A percentile compares a stretch with the other conserved stretches of the same genome.
Evolutionary conservation across 2,888 invertebrate species (phyloP).

Genomic region (Bombylius major): DNA sequence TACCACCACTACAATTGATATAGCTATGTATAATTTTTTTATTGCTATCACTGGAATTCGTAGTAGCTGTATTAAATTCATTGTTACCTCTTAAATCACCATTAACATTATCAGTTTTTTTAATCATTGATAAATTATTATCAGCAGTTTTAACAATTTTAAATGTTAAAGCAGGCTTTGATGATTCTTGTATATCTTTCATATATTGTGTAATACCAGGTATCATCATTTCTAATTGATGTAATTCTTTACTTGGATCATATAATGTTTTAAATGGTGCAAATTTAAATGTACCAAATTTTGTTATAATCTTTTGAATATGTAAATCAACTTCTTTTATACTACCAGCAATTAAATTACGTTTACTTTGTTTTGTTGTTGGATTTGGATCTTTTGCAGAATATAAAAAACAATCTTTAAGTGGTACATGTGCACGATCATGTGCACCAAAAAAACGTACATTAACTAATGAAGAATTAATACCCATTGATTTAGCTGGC

Average conservation of each 20-base stretch:
- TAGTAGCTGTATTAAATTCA: not conserved
- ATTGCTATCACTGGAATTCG: not conserved
- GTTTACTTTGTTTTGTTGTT: conserved; percentile 33
- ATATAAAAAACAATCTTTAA: conserved; percentile 71
- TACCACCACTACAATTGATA: not conserved
- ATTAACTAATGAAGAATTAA: conserved; percentile 58
- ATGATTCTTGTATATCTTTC: conserved; percentile 21
- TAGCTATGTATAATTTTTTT: conserved; percentile 2
- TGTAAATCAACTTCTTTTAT: conserved; percentile 65
- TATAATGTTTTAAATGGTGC: conserved; percentile 57
- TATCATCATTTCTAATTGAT: conserved; percentile 53
- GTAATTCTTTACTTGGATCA: conserved; percentile 46
- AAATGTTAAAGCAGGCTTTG: conserved; percentile 31
- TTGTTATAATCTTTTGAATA: conserved; percentile 55
- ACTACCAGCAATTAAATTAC: conserved; percentile 47
- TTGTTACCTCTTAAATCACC: not conserved
- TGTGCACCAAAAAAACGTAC: conserved; percentile 93
- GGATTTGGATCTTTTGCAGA: conserved; percentile 60
- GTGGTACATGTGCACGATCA: conserved; percentile 82
- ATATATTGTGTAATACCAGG: conserved; percentile 34
- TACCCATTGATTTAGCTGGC: conserved; percentile 87
- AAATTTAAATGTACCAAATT: conserved; percentile 60
- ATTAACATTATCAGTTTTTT: conserved; percentile 19
- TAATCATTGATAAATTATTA: conserved; percentile 32
- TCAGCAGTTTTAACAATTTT: conserved; percentile 35